Evolutionary conservation across 2,113 vertebrate genomes (phyloP), one percentile per base, ranked within the genome.

Genomic region (Corythoichthys haematopterus): DNA sequence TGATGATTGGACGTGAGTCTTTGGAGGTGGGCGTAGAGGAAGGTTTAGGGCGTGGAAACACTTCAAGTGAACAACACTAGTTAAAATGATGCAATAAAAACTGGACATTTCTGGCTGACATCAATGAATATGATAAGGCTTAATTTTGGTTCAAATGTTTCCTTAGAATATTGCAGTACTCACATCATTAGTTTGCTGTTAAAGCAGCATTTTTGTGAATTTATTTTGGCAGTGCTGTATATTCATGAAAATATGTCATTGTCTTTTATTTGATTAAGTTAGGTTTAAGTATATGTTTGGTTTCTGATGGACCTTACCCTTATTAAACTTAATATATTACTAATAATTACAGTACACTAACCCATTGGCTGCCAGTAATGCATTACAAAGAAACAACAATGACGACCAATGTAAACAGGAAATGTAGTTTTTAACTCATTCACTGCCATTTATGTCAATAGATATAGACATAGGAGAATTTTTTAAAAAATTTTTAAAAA

Each of bases 1-100:
- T 64, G 73, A 58, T 75, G 79, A 83, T 85, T 87, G 86, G 86
- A 68, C 83, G 68, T 13, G 12, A 65, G 15, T 57, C 75, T 68
- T 78, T 37, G 64, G 76, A 65, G 48, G 56, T 14, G 45, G 13
- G 36, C 48, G 15, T 7, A 16, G 57, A 28, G 7, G 53, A 10
- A 0, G 12, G 28, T 3, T 8, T 11, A 47, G 64, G 77, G 86
- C 38, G 79, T 78, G 76, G 79, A 74, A 50, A 79, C 51, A 58
- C 52, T 66, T 72, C 28, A 68, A 38, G 71, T 57, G 50, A 20
- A 40, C 7, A 16, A 2, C 9, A 61, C 48, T 40, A 36, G 52
- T 43, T n/a, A 55, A 33, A 46, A 73, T 79, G 78, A 86, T 74
- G 76, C 76, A 82, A 82, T n/a, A 1, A 56, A 40, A 60, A 38